Conservation (phyloP, 2,888 invertebrate genomes). For the Lymantria dispar region DNA sequence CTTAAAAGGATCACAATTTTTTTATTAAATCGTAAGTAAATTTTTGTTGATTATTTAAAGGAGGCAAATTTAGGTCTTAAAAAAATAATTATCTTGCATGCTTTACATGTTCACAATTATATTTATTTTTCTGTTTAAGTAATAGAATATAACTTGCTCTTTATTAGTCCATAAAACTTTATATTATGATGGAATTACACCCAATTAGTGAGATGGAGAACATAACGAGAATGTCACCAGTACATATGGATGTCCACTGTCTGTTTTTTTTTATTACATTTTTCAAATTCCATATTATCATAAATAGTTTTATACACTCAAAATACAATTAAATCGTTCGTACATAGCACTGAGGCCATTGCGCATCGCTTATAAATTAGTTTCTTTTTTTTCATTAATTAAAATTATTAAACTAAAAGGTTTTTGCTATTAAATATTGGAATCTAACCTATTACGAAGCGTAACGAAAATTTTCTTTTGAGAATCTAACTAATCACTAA, state of each 20-base stretch:
- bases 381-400: constrained; percentile 16
- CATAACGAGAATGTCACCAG: constrained; percentile 43
- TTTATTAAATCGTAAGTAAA: too few species aligned
- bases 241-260: constrained; percentile 46
- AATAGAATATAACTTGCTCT: not conserved
- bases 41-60: too few species aligned
- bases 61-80: too few species aligned
- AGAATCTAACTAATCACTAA: constrained; percentile 75
- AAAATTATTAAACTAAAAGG: constrained; percentile 57
- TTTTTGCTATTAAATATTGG: constrained; percentile 57
- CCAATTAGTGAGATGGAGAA: constrained; percentile 39
- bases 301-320: constrained; percentile 55
- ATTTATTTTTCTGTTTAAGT: not conserved
- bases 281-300: constrained; percentile 49
- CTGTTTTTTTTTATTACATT: constrained; percentile 45
- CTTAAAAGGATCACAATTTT: too few species aligned
- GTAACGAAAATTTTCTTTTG: constrained; percentile 65
- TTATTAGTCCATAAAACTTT: constrained; percentile 12
- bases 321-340: constrained; percentile 47
- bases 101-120: too few species aligned
- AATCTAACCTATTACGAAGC: constrained; percentile 67
- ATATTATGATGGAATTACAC: constrained; percentile 22
- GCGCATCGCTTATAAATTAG: constrained; percentile 37
- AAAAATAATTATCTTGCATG: too few species aligned
- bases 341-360: constrained; percentile 32